Evolutionary conservation across 2,113 vertebrate species (phyloP).

Genomic region (Ovis canadensis): DNA sequence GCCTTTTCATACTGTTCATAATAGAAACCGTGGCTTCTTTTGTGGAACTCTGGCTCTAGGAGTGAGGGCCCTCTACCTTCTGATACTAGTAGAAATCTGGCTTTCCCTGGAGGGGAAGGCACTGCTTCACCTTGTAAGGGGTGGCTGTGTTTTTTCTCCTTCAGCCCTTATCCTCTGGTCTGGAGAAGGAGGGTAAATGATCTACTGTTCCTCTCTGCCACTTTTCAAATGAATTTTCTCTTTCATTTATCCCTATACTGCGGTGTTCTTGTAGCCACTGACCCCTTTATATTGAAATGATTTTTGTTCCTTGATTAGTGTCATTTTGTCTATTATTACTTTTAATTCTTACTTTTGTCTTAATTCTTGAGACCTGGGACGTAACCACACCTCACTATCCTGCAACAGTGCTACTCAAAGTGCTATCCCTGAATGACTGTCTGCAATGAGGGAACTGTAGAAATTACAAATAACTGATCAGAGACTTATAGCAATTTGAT

Average conservation of each 20-base stretch:
- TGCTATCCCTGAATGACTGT: neutral
- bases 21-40: neutral
- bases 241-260: neutral
- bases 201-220: neutral
- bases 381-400: neutral
- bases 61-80: neutral
- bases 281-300: neutral
- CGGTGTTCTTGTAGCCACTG: neutral
- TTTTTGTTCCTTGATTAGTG: conserved; percentile 1
- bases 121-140: neutral
- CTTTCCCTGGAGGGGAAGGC: neutral
- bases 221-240: neutral
- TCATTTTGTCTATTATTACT: neutral
- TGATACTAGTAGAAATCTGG: neutral
- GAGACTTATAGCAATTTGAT: neutral
- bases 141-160: neutral
- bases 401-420: neutral
- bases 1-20: neutral
- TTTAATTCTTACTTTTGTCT: neutral
- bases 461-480: neutral
- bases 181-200: neutral
- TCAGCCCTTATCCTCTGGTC: neutral
- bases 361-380: neutral
- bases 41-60: neutral
- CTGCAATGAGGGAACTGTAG: neutral